Evolutionary conservation across 1,140 invertebrate genomes (phyloP).

Genomic region (Micrasema minimum): DNA sequence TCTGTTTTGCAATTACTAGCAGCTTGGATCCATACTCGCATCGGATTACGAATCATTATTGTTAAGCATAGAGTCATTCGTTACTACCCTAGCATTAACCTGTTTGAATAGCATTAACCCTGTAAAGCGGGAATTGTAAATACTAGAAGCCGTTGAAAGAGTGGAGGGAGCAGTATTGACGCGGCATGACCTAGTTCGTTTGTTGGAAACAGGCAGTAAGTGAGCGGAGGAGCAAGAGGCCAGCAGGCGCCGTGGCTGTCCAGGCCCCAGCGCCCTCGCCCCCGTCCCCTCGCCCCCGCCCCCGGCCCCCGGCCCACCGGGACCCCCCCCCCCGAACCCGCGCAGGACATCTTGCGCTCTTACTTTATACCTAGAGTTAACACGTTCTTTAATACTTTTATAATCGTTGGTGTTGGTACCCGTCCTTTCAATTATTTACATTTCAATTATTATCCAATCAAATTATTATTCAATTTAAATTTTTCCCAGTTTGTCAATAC

Average conservation of each 20-base stretch:
- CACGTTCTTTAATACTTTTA: slow-evolving; percentile 41
- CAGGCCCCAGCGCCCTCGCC: slow-evolving; percentile 6
- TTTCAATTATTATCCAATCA: too few species aligned
- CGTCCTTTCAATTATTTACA: background rate
- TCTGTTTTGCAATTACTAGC: slow-evolving; percentile 49
- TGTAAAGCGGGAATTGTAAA: slow-evolving; percentile 51
- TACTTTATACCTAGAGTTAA: slow-evolving; percentile 32
- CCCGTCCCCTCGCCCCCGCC: background rate
- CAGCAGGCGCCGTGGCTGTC: background rate
- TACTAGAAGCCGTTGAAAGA: slow-evolving; percentile 41
- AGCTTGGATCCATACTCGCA: slow-evolving; percentile 51
- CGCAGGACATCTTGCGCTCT: slow-evolving; percentile 35
- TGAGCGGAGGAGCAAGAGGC: slow-evolving; percentile 37
- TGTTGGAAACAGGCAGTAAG: slow-evolving; percentile 53
- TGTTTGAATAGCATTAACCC: slow-evolving; percentile 45
- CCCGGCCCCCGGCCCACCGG: background rate
- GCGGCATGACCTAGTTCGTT: slow-evolving; percentile 53
- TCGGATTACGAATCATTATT: slow-evolving; percentile 48
- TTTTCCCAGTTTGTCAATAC: slow-evolving; percentile 16
- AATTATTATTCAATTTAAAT: slow-evolving; percentile 3
- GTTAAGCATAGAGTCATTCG: slow-evolving; percentile 46
- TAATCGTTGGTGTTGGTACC: too few species aligned
- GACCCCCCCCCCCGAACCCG: slow-evolving; percentile 24
- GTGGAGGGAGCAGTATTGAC: slow-evolving; percentile 48
- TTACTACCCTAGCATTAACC: slow-evolving; percentile 51